Percentiles rank a stretch among this genome's conserved stretches.
phyloP scores from a whole-genome alignment of 2,797 vertebrate genomes.

The Melanogrammus aeglefinus region DNA sequence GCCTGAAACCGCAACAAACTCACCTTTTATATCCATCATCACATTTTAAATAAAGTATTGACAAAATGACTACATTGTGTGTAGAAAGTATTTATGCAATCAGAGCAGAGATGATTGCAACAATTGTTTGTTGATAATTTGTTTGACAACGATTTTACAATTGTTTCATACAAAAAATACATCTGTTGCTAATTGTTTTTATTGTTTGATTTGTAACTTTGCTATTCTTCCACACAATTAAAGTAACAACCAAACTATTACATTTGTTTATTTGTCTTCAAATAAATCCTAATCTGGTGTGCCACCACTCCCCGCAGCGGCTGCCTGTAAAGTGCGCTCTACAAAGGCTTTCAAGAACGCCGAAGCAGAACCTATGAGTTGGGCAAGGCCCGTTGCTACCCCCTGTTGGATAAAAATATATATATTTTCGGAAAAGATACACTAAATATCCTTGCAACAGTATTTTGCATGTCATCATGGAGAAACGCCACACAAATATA shows the following conservation, averaged over 20 bases:
- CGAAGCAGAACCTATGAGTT: background rate
- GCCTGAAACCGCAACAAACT: background rate
- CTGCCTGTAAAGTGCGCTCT: background rate
- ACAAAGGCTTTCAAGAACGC: background rate
- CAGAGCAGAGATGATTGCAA: background rate
- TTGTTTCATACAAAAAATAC: background rate
- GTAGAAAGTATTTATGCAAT: background rate
- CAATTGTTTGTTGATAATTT: background rate
- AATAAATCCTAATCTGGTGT: background rate
- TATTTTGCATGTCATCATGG: background rate
- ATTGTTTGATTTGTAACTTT: background rate
- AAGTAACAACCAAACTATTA: background rate
- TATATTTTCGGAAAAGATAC: background rate
- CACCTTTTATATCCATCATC: background rate
- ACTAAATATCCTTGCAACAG: background rate
- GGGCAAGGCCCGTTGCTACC: background rate
- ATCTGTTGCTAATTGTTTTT: background rate
- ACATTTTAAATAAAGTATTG: background rate
- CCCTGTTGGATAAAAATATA: background rate
- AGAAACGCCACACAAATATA: background rate
- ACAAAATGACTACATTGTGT: background rate
- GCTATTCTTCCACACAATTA: background rate
- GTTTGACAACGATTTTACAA: background rate
- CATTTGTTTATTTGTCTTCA: background rate
- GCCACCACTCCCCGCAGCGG: background rate